Base-by-base conservation (phyloP, 2,113 vertebrate species). In the Rynchops niger region DNA sequence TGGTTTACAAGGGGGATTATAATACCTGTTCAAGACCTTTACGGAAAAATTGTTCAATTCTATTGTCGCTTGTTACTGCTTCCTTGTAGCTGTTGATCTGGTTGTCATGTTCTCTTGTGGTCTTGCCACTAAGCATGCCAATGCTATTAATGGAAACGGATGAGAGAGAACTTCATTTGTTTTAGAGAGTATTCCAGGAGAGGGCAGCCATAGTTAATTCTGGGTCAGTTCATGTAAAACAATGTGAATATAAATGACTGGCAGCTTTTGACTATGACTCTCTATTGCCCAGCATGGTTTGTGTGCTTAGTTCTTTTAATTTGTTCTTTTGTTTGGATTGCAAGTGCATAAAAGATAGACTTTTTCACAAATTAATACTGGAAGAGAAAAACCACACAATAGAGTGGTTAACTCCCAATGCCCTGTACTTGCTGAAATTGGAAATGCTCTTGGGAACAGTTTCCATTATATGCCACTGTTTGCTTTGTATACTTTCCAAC, bases 161-260 rank as follows among this genome's bases (percentile, higher is more conserved):
- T 95, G 79, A 92, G 47, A 29, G 63, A 74, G 49, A 96, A 88
- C 85, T 86, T 94, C 36, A 67, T 94, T 96, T 96, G 85, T 77
- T 90, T 81, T 38, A 55, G 79, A 82, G 93, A 95, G 58, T 88
- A 95, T 96, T 94, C 86, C 91, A 95, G 95, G 86, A 92, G 93
- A 86, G 88, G 84, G 96, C 96, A 97, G 91, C 91, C 92, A 82
- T 56, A 71, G 95, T 96, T 97, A 96, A 94, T 97, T 96, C 86
- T 91, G 90, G 93, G 94, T 94, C 85, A 96, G 56, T 77, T 92
- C 73, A 5, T 88, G 52, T 42, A 58, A 43, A 66, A 69, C 77
- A 71, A 42, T 71, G 73, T 78, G 95, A 92, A 91, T 95, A 17
- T 43, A 62, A 91, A 96, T 95, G 91, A 26, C 78, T 72, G 63